These are phyloP conservation scores for Lathamus discolor DNA, from an alignment of 2,113 vertebrate genomes.

Conservation along the genomic window DNA sequence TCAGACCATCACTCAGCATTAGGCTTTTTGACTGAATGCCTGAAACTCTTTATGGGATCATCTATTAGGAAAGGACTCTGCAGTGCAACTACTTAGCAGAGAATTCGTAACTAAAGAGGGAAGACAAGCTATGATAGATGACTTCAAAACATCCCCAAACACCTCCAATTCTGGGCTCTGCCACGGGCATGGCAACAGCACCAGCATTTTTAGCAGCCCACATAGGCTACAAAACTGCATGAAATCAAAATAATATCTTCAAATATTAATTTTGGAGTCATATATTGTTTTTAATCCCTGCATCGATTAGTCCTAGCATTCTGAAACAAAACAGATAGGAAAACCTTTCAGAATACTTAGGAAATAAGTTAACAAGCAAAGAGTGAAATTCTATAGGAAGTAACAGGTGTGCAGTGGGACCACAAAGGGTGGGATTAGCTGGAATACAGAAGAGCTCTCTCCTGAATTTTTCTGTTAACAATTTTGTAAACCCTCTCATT, in stretches of 20 bases:
- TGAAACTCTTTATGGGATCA: not conserved
- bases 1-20: not conserved
- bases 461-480: not conserved
- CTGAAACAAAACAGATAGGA: not conserved
- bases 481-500: not conserved
- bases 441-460: not conserved
- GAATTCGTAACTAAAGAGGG: not conserved
- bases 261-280: not conserved
- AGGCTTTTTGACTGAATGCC: not conserved
- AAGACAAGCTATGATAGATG: not conserved
- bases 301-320: not conserved
- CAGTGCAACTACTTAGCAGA: not conserved
- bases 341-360: not conserved
- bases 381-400: not conserved
- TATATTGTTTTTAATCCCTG: not conserved
- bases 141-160: not conserved
- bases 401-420: not conserved
- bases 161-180: not conserved
- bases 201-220: not conserved
- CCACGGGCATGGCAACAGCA: not conserved
- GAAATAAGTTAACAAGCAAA: not conserved
- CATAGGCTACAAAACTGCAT: not conserved
- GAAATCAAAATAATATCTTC: not conserved
- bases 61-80: not conserved
- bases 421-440: not conserved